Evolutionary conservation across 2,113 vertebrate genomes (phyloP).

Genomic region (Megaceryle torquata): DNA sequence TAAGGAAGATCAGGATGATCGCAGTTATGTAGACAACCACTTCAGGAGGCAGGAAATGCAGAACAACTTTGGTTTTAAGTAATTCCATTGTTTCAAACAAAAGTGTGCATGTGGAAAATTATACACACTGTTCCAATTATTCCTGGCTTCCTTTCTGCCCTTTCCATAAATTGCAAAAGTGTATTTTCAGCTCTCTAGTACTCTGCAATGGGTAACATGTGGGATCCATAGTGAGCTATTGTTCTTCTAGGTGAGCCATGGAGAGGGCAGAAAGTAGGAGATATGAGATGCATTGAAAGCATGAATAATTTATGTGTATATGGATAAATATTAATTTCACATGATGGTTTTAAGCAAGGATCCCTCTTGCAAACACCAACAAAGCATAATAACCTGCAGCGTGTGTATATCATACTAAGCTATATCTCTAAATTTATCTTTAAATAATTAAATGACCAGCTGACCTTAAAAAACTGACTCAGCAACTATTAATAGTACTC

Average conservation of each 20-base stretch:
- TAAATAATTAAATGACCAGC: neutral
- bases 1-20: neutral
- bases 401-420: neutral
- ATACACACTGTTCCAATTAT: neutral
- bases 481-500: neutral
- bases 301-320: neutral
- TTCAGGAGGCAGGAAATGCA: neutral
- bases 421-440: neutral
- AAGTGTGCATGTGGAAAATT: neutral
- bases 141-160: neutral
- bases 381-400: neutral
- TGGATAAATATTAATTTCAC: neutral
- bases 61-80: neutral
- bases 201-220: neutral
- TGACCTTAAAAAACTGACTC: neutral
- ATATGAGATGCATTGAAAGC: neutral
- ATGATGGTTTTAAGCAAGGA: neutral
- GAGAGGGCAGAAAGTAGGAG: neutral
- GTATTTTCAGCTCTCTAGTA: neutral
- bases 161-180: neutral
- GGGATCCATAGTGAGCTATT: neutral
- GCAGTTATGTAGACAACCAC: neutral
- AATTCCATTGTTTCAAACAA: neutral
- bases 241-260: neutral
- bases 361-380: neutral